A percentile compares a stretch with the other conserved stretches of the same genome.
phyloP scores from a whole-genome alignment of 2,888 invertebrate species.

The Athalia rosae region DNA sequence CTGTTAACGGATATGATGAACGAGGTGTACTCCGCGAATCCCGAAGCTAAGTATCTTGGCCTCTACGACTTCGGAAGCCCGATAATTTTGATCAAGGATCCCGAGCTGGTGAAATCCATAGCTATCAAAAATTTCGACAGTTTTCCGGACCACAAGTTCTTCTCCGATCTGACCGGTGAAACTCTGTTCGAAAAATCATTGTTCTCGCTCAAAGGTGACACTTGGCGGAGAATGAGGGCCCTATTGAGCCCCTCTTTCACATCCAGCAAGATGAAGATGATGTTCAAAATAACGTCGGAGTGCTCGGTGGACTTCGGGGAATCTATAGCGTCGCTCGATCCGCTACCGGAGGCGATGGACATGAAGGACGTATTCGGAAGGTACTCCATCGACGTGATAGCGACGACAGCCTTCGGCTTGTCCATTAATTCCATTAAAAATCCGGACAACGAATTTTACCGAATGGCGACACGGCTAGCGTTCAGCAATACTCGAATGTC shows the following conservation, averaged over 20 bases:
- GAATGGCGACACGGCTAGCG: constrained; percentile 53
- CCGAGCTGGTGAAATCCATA: constrained; percentile 58
- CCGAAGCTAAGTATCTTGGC: constrained; percentile 60
- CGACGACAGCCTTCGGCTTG: constrained; percentile 63
- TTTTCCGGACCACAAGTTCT: constrained; percentile 54
- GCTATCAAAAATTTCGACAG: constrained; percentile 58
- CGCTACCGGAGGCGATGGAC: constrained; percentile 54
- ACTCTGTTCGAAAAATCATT: constrained; percentile 57
- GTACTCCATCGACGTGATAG: constrained; percentile 64
- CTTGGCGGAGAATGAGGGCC: constrained; percentile 75
- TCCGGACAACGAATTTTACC: constrained; percentile 64
- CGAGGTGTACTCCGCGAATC: constrained; percentile 34
- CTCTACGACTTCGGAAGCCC: constrained; percentile 57
- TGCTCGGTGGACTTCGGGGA: constrained; percentile 63
- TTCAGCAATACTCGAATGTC: constrained; percentile 41
- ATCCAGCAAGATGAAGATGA: constrained; percentile 76
- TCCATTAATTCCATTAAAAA: constrained; percentile 62
- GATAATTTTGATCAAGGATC: constrained; percentile 56
- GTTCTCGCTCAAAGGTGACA: constrained; percentile 67
- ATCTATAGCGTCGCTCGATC: constrained; percentile 53
- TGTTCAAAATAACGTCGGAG: constrained; percentile 74
- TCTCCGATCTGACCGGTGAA: constrained; percentile 60
- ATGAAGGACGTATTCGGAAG: constrained; percentile 63
- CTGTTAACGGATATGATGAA: not conserved
- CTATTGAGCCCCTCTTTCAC: constrained; percentile 77